phyloP scores from a whole-genome alignment of 1,140 invertebrate species.

The Argopecten irradians region DNA sequence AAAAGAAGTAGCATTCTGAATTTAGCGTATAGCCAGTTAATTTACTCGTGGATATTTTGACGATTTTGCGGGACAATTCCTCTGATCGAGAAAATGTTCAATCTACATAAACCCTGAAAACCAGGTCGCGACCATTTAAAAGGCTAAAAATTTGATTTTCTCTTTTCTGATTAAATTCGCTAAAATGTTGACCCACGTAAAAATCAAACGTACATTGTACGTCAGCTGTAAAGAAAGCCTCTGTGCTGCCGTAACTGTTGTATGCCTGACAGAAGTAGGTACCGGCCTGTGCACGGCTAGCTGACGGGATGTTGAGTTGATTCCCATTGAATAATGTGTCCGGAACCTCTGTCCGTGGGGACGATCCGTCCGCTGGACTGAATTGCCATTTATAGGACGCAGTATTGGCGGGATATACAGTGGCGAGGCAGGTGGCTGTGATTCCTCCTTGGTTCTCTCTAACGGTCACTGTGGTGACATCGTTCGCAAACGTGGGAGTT shows the following conservation, averaged over 20 bases:
- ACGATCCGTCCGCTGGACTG: not conserved
- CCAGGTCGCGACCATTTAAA: too few relatives aligned
- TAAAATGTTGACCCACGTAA: too few relatives aligned
- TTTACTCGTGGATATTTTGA: too few relatives aligned
- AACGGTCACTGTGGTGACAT: not conserved
- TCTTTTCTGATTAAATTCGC: too few relatives aligned
- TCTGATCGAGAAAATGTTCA: too few relatives aligned
- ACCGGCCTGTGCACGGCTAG: not conserved
- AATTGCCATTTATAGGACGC: not conserved
- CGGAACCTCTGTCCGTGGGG: not conserved
- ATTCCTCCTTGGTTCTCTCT: not conserved
- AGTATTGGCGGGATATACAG: not conserved
- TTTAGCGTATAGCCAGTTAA: too few relatives aligned
- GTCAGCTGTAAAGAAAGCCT: not conserved
- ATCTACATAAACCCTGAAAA: too few relatives aligned
- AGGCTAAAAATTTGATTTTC: too few relatives aligned
- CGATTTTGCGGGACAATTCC: too few relatives aligned
- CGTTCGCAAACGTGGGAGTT: not conserved
- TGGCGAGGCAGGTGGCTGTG: not conserved
- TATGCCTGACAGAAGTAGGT: not conserved
- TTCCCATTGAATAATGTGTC: not conserved
- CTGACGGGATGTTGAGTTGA: not conserved
- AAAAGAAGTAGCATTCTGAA: too few relatives aligned
- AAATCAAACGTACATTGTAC: not conserved
- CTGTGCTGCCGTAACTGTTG: not conserved